phyloP scores from a whole-genome alignment of 2,888 invertebrate genomes.

The Philereme transversata region DNA sequence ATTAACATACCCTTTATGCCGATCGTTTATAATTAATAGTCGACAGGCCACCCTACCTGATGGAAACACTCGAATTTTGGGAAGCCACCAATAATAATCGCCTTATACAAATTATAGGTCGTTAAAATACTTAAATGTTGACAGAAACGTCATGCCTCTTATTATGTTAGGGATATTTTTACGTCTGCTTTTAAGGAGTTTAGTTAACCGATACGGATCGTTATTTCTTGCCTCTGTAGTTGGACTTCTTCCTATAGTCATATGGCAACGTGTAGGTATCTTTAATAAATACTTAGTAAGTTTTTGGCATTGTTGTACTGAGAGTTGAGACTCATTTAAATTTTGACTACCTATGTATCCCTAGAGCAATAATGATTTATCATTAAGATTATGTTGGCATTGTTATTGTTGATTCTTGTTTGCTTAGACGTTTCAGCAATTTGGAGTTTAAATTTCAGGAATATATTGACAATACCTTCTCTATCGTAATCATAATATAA shows the following conservation, averaged over 20 bases:
- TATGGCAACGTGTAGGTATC: constrained; percentile 2
- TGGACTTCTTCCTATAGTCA: constrained; percentile 26
- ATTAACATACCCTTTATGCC: constrained; percentile 68
- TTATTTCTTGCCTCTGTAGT: constrained; percentile 35
- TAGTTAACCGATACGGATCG: constrained; percentile 35
- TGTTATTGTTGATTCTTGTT: background rate
- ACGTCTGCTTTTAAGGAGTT: constrained; percentile 32
- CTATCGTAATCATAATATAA: too few relatives aligned
- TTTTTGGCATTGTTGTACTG: background rate
- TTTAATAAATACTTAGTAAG: background rate
- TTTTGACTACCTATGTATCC: background rate
- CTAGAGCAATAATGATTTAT: background rate
- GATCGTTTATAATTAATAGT: constrained; percentile 58
- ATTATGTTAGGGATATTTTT: constrained; percentile 38
- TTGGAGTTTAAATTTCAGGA: too few relatives aligned
- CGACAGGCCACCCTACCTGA: constrained; percentile 30
- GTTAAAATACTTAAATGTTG: constrained; percentile 40
- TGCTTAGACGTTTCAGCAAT: too few relatives aligned
- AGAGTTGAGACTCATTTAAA: too few relatives aligned
- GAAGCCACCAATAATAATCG: constrained; percentile 37
- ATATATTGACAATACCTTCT: too few relatives aligned
- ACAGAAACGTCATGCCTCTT: constrained; percentile 36
- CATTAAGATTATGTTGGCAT: too few relatives aligned
- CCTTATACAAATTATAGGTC: constrained; percentile 42
- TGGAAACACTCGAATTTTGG: constrained; percentile 30